Conservation (phyloP, 2,797 vertebrate species). For the Lycodopsis pacificus region DNA sequence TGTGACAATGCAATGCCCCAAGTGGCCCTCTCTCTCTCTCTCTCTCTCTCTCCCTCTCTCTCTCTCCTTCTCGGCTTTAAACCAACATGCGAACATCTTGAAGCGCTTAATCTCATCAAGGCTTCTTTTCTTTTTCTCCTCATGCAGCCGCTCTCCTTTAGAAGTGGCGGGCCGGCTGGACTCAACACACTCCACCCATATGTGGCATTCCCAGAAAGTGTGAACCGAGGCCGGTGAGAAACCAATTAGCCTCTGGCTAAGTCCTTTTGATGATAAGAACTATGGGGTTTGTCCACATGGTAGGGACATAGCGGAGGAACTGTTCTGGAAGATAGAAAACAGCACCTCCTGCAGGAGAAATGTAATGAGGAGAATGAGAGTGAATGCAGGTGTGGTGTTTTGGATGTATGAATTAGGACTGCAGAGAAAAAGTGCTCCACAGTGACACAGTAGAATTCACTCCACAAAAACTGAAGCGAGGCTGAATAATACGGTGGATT, state of each 20-base stretch:
- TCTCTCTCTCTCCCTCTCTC: constrained; percentile 46
- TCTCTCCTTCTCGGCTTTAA: constrained; percentile 67
- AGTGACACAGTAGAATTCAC: constrained; percentile 49
- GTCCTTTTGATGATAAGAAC: constrained; percentile 65
- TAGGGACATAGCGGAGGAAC: background rate
- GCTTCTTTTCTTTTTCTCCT: constrained; percentile 59
- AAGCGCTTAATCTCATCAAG: constrained; percentile 88
- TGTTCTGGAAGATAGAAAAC: constrained; percentile 11
- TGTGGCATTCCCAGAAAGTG: constrained; percentile 67
- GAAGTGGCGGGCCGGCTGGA: constrained; percentile 76
- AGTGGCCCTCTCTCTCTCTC: constrained; percentile 48
- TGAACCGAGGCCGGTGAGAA: constrained; percentile 64
- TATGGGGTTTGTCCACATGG: constrained; percentile 30
- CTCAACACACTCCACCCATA: constrained; percentile 72
- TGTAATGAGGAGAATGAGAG: background rate
- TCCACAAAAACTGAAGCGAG: constrained; percentile 21
- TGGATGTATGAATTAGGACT: background rate
- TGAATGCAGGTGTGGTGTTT: constrained; percentile 17
- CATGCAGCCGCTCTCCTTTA: constrained; percentile 70
- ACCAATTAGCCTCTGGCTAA: constrained; percentile 68
- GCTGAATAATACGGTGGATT: constrained; percentile 27
- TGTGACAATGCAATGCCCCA: constrained; percentile 66
- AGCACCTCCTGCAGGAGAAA: constrained; percentile 51
- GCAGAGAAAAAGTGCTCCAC: background rate
- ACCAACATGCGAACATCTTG: constrained; percentile 85